Evolutionary conservation across 1,140 invertebrate species (phyloP).

Genomic region (Drosophila watanabei): DNA sequence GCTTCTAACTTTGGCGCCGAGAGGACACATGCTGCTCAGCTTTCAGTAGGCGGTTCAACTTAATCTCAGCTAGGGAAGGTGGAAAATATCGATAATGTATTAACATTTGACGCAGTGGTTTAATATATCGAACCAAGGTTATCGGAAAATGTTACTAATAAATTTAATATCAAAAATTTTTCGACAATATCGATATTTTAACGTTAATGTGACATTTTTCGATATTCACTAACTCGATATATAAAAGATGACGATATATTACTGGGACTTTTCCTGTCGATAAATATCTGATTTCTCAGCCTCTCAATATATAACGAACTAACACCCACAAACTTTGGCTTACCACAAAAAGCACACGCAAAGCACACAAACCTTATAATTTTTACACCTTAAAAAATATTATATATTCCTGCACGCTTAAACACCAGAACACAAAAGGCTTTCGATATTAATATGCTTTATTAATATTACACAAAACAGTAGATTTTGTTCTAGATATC

Average conservation of each 20-base stretch:
- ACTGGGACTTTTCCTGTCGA: neutral
- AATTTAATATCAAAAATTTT: too few species aligned
- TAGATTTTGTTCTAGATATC: slow-evolving; percentile 1
- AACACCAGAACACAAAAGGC: slow-evolving; percentile 16
- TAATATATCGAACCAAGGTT: too few species aligned
- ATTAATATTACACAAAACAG: slow-evolving; percentile 8
- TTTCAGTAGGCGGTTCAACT: slow-evolving; percentile 15
- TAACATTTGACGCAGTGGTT: neutral
- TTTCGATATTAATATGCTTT: slow-evolving; percentile 20
- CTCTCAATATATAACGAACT: neutral
- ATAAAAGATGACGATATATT: neutral
- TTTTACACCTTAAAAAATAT: neutral
- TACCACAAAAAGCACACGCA: slow-evolving; percentile 16
- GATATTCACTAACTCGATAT: neutral
- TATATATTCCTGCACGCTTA: slow-evolving; percentile 30
- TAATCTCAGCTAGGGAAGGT: neutral
- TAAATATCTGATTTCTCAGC: neutral
- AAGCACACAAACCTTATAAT: slow-evolving; percentile 11
- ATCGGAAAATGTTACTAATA: too few species aligned
- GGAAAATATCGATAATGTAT: neutral
- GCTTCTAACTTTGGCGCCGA: slow-evolving; percentile 27
- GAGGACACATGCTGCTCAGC: slow-evolving; percentile 54
- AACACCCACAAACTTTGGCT: slow-evolving; percentile 13
- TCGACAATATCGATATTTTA: too few species aligned
- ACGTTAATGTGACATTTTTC: neutral